Percentiles rank a stretch among this genome's conserved stretches.
phyloP scores from a whole-genome alignment of 2,888 invertebrate genomes.

The Pelosia muscerda region DNA sequence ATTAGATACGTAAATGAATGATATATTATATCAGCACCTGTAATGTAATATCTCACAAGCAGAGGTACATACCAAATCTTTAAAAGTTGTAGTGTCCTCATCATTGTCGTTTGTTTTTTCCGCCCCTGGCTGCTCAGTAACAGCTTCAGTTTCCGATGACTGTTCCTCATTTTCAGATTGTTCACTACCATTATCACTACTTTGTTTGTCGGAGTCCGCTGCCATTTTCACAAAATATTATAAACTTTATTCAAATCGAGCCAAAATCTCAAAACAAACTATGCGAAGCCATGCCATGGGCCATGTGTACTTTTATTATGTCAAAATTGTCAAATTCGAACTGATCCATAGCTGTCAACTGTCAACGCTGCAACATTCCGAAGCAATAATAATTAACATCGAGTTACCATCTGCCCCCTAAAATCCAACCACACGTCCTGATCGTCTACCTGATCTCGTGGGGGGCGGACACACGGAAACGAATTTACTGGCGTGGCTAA shows the following conservation, averaged over 20 bases:
- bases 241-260: too few relatives aligned
- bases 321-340: neutral
- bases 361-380: neutral
- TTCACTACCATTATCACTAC: constrained; percentile 50
- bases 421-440: too few relatives aligned
- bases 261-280: too few relatives aligned
- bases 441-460: too few relatives aligned
- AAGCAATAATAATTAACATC: neutral
- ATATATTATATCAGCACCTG: neutral
- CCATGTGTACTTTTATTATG: neutral
- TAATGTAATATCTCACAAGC: constrained; percentile 22
- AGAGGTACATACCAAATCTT: constrained; percentile 73
- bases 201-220: constrained; percentile 63
- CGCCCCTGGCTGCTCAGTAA: neutral
- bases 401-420: too few relatives aligned
- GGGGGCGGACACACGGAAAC: too few relatives aligned
- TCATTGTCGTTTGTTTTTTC: neutral
- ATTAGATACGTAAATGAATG: neutral
- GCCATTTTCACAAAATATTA: constrained; percentile 62
- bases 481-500: too few relatives aligned
- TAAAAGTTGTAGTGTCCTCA: constrained; percentile 77
- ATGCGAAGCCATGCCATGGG: too few relatives aligned
- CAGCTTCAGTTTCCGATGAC: neutral
- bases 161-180: constrained; percentile 10
- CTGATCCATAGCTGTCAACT: too few relatives aligned